Evolutionary conservation across 2,113 vertebrate species (phyloP).

Genomic region (Collichthys lucidus): DNA sequence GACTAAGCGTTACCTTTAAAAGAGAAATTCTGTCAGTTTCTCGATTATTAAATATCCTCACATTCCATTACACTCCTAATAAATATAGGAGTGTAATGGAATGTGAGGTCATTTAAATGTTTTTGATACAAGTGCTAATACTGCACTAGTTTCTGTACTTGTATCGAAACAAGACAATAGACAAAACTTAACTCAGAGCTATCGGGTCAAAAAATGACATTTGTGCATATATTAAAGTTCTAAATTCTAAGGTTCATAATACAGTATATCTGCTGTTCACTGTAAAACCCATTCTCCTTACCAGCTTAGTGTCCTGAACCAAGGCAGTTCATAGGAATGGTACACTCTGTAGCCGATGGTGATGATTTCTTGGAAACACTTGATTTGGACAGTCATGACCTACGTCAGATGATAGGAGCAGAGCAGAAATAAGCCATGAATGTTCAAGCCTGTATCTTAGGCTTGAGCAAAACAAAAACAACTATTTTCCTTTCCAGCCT

Average conservation of each 20-base stretch:
- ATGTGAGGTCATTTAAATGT: neutral
- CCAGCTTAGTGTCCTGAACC: constrained; percentile 98
- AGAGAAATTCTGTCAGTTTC: neutral
- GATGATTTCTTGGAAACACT: constrained; percentile 99
- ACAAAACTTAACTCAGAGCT: no score
- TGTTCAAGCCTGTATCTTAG: neutral
- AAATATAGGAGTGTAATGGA: no score
- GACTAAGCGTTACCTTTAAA: neutral
- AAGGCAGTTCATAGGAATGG: constrained; percentile 94
- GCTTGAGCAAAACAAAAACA: neutral
- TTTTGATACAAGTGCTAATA: neutral
- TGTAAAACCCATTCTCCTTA: constrained; percentile 76
- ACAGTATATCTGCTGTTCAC: neutral
- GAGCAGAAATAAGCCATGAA: neutral
- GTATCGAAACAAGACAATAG: no score
- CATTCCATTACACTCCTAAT: neutral
- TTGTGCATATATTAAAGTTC: neutral
- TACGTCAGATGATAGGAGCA: constrained; percentile 69
- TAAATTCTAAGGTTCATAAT: neutral
- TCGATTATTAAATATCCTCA: neutral
- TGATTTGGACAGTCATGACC: constrained; percentile 96
- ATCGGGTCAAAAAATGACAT: neutral
- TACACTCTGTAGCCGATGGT: constrained; percentile 98
- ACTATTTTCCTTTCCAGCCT: neutral
- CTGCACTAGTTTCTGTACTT: neutral